Conservation (phyloP, 2,113 vertebrate genomes). For the Ondatra zibethicus region DNA sequence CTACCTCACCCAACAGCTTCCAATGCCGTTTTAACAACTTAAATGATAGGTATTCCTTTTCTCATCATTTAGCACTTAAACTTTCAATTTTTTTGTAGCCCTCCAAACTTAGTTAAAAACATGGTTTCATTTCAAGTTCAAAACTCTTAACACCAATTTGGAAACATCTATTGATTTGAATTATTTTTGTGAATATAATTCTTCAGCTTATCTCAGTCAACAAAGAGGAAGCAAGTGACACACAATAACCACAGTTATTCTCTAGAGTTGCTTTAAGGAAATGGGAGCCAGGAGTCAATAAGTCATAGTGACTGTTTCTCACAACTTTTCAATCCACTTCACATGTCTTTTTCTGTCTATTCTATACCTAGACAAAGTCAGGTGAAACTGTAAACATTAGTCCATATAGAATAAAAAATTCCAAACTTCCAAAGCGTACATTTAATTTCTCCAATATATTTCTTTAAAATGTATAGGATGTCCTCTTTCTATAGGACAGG, state of each 20-base stretch:
- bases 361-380: neutral
- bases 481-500: neutral
- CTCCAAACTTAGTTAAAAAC: neutral
- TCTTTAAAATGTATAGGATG: neutral
- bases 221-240: neutral
- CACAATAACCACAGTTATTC: neutral
- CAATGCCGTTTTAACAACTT: neutral
- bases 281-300: neutral
- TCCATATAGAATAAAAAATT: neutral
- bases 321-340: neutral
- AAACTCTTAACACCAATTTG: rapidly evolving
- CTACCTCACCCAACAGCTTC: no score
- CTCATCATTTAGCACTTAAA: neutral
- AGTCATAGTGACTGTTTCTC: neutral
- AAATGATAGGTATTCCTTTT: neutral
- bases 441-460: neutral
- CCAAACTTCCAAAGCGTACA: neutral
- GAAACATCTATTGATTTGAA: neutral
- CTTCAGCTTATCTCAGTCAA: neutral
- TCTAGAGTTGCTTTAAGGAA: neutral
- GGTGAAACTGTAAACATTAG: neutral
- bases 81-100: neutral
- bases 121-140: neutral
- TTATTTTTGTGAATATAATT: neutral
- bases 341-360: neutral